Evolutionary conservation across 1,140 invertebrate genomes (phyloP).

Genomic region (Meteorus sp.): DNA sequence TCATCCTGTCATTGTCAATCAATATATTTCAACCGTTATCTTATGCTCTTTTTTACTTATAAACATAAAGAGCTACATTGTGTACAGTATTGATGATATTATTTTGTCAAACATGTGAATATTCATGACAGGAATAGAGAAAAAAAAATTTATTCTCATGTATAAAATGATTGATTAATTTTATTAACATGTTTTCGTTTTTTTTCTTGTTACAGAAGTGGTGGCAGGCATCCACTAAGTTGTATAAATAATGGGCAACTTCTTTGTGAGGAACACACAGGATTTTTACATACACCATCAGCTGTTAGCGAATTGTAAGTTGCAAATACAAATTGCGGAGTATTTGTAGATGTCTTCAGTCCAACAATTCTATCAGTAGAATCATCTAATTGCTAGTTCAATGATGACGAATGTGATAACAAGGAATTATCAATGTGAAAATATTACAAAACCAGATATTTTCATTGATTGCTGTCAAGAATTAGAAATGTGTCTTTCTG

Average conservation of each 20-base stretch:
- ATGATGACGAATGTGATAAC: no score
- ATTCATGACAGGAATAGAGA: no score
- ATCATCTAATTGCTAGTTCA: no score
- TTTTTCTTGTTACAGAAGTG: conserved; percentile 15
- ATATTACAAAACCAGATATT: neutral
- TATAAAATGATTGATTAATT: neutral
- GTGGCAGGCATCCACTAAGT: conserved; percentile 39
- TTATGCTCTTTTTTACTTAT: neutral
- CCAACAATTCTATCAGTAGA: no score
- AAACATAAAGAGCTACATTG: neutral
- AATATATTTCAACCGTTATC: conserved; percentile 1
- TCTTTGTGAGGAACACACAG: conserved; percentile 48
- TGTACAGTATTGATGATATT: no score
- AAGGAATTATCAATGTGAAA: neutral
- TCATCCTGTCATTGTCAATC: conserved; percentile 20
- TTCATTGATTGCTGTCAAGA: neutral
- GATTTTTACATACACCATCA: conserved; percentile 41
- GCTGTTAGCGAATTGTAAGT: conserved; percentile 42
- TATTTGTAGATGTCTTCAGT: no score
- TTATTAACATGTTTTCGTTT: neutral
- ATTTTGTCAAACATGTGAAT: no score
- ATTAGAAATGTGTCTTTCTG: conserved; percentile 17
- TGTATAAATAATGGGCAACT: conserved; percentile 43
- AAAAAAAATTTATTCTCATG: neutral
- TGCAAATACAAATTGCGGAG: neutral